Base-by-base conservation (phyloP, 2,888 invertebrate species). In the Operophtera brumata region DNA sequence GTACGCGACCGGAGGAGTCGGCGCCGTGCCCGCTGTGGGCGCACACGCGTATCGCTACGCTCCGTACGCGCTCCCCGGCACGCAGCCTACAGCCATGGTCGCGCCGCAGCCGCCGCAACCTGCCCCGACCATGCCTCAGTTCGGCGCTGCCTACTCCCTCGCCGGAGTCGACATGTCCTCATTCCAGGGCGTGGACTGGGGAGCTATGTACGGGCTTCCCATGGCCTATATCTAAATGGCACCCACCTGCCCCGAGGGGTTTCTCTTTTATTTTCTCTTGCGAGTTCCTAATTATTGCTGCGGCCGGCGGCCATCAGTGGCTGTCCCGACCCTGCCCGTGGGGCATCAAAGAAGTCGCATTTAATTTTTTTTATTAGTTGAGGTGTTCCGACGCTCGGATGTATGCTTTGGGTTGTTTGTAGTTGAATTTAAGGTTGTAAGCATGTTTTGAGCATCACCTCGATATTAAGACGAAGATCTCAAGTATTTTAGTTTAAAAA, bases 91-190 rank as follows among this genome's bases (percentile, higher is more conserved):
- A 25, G 80, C 71, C 78, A 90, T 73, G 67, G 91, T 78, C 82
- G 92, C 71, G 80, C 93, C 66, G 76, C 93, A 67, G 80, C 71
- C 79, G 13, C 83, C 93, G 10, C 91, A 92, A n/a, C 91, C 93
- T 1, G 91, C 92, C 41, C 91, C 92, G 54, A 74, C 92, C 9
- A 86, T 92, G 59, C 93, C 93, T 3, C 93, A 92, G 71, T 92
- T 94, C 65, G 93, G 94, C 26, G 91, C 93, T 30, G 94, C 94
- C 71, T 96, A 96, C 88, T 95, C 95, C 67, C 92, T 96, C 65
- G 94, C 96, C 77, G 96, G 96, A 80, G 96, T 96, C 61, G 96
- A 96, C 89, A 96, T 96, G 96, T 94, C 96, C 59, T 95, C 96
- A 79, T 96, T 96, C 93, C 96, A 96, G 84, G 95, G 96, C 57